Percentiles rank a stretch among this genome's conserved stretches.
phyloP scores from a whole-genome alignment of 2,888 invertebrate species.

The Gonocerus acuteangulatus region DNA sequence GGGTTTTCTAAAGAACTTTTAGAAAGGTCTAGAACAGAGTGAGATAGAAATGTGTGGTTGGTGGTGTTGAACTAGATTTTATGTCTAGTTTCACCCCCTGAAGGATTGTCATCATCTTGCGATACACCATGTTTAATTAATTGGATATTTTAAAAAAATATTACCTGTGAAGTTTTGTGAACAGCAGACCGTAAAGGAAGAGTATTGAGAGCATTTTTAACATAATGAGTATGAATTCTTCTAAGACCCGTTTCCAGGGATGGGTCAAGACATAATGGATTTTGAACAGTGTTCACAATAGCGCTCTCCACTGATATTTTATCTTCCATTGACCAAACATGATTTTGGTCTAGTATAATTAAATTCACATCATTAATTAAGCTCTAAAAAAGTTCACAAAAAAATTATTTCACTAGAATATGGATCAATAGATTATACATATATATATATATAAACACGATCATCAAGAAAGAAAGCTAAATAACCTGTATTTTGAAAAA shows the following conservation, averaged over 20 bases:
- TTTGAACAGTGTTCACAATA: conserved; percentile 74
- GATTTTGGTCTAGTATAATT: conserved; percentile 45
- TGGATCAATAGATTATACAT: too few species aligned
- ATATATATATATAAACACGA: too few species aligned
- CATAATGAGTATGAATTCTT: conserved; percentile 66
- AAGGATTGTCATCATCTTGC: too few species aligned
- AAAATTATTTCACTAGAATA: conserved; percentile 32
- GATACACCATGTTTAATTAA: too few species aligned
- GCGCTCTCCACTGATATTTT: conserved; percentile 73
- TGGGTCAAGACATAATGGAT: conserved; percentile 82
- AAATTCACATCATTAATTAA: conserved; percentile 58
- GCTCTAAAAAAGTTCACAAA: conserved; percentile 46
- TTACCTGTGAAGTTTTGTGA: conserved; percentile 62
- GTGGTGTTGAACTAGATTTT: too few species aligned
- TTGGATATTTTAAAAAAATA: too few species aligned
- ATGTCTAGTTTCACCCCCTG: too few species aligned
- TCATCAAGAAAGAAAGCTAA: too few species aligned
- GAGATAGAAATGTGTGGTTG: too few species aligned
- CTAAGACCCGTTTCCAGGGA: conserved; percentile 70
- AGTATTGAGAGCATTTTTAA: conserved; percentile 64
- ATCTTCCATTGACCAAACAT: conserved; percentile 66
- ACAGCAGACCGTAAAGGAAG: conserved; percentile 66
- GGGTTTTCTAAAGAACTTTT: too few species aligned
- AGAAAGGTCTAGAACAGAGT: too few species aligned
- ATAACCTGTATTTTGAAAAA: too few species aligned